Base-by-base conservation (phyloP, 2,797 vertebrate species). In the Macrochelys suwanniensis region DNA sequence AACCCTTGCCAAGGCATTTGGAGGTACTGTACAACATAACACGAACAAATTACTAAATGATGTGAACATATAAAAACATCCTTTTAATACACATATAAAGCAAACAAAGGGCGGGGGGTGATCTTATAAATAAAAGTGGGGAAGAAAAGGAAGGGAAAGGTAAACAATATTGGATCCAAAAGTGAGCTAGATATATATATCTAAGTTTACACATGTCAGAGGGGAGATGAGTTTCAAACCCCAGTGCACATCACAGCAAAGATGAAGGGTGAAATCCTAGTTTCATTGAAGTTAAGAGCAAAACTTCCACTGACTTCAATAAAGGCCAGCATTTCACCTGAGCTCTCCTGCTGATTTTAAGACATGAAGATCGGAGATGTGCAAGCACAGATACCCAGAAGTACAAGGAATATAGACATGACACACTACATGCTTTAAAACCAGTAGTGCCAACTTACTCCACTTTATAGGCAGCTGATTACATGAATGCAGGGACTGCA, bases 311-410 rank as follows among this genome's bases (percentile, higher is more conserved):
- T n/a, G 33, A n/a, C 33, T 65, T 65, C 61, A 65, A 61, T 28
- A 37, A 65, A 19, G 61, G 33, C 33, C 61, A 65, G 33, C 16
- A 65, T 65, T 47, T 47, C 11, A 11, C 51, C 6, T 0, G 0
- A 76, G 71, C 3, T 19, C 77, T 47, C 82, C 54, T 31, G 11
- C 61, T 87, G 17, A 19, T 53, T 78, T 45, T 2, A 2, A 47
- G 53, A 15, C 26, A 82, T 28, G 71, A 80, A n/a, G 4, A 12
- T 42, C 65, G 53, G 5, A 4, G 21, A 76, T 45, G 23, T 26
- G 71, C 42, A 76, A 45, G 42, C 21, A 76, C 21, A 45, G 37
- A 28, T 76, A 42, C 5, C 25, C 71, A 47, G 71, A 76, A 25
- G 12, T 45, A 86, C 45, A 26, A 3, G 28, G 3, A 1, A 42